Evolutionary conservation across 2,113 vertebrate species (phyloP), one percentile per base, ranked within the genome.

Genomic region (Saguinus midas): DNA sequence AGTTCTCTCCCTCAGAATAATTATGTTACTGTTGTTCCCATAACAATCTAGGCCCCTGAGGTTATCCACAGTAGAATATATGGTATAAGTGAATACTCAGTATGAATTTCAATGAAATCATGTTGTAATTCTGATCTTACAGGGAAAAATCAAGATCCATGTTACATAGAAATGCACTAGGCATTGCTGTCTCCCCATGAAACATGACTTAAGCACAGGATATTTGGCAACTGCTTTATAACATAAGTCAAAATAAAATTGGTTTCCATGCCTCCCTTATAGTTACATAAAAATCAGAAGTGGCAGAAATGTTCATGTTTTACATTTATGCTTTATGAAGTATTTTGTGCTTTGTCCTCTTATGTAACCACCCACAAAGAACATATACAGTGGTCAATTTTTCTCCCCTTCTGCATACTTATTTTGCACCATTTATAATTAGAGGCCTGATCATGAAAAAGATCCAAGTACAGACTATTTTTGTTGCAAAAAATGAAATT

Each of bases 201-300:
- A 96, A 35, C 58, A 35, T 55, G 90, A 94, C 72, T 96, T 94
- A 88, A 94, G 68, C 21, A 50, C 58, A 73, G 58, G 66, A 40
- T 95, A 43, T 95, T 84, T 96, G 87, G 84, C 90, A 96, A 97
- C 70, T 95, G 87, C 90, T 96, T 95, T 96, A 66, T 72, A 92
- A 73, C 45, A 55, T 32, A 81, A 95, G 66, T 95, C 92, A 96
- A 97, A 97, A 97, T 97, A 92, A 96, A 97, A 88, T 37, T 94
- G 80, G 94, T 97, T 97, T 94, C 92, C 73, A 82, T 95, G 94
- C 95, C 94, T 97, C 45, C 94, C 45, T 13, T 90, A 87, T 7
- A 92, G 92, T 97, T 97, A 96, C 70, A 94, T 96, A 97, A 97
- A 97, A 96, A 61, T 85, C 37, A 8, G 72, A 95, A 96, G 90